Base-by-base conservation (phyloP, 2,888 invertebrate species). In the Dryococelus australis region DNA sequence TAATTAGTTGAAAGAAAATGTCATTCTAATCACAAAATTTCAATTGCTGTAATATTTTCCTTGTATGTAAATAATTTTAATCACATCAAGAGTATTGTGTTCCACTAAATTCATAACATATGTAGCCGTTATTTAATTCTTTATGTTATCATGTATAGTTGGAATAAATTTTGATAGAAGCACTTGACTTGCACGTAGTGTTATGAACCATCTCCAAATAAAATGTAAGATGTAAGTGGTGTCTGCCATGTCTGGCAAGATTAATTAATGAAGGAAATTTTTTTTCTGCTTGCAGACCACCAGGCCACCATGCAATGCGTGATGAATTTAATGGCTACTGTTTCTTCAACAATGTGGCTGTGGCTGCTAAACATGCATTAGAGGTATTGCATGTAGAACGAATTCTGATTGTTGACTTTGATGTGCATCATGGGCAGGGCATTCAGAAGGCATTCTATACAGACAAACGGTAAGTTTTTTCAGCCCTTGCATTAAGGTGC, bases 361-460 rank as follows among this genome's bases (percentile, higher is more conserved):
- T 99, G 86, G 98, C 97, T 0, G 97, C 98, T 1, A 94, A 95
- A 90, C 95, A 96, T 91, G 97, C 97, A 43, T 92, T 98, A 16
- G 93, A 95, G 85, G 93, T 94, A 24, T 92, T 93, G 26, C 93
- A 94, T 87, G 91, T 94, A 0, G 92, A 93, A 83, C 94, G 95
- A 91, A 95, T 99, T 90, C 92, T 99, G 88, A 97, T 99, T 88
- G 96, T 99, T 0, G 99, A 99, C 92, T 98, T 97, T 96, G 99
- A 99, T 92, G 97, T 99, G 12, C 99, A 99, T 92, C 99, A 99
- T 92, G 99, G 99, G 0, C 98, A 99, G 93, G 98, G 97, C 0
- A 98, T 97, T 16, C 97, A 98, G 91, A 95, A 96, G 91, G 95
- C 96, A 94, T 98, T 98, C 92, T 98, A 98, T 91, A 94, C 97